Percentiles rank a stretch among this genome's conserved stretches.
These are phyloP conservation scores for Helicoverpa assulta DNA, from an alignment of 2,888 invertebrate genomes.

Conservation along the genomic window DNA sequence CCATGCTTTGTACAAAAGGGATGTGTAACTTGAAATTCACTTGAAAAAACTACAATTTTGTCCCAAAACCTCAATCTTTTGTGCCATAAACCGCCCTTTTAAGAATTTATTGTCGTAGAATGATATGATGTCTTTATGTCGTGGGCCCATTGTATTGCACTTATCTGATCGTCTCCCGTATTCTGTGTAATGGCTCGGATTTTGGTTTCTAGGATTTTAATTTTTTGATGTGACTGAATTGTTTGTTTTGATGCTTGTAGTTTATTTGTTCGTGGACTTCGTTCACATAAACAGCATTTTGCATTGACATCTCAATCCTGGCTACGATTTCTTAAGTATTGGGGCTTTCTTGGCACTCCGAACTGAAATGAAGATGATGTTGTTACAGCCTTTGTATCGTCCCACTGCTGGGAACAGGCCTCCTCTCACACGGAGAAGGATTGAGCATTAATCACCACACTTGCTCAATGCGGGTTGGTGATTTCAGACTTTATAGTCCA, in stretches of 20 bases:
- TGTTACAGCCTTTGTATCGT: too few relatives aligned
- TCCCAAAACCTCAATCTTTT: conserved; percentile 83
- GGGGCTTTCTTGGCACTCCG: too few relatives aligned
- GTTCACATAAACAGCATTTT: neutral
- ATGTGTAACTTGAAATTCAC: conserved; percentile 74
- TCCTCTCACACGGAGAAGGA: too few relatives aligned
- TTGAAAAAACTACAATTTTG: conserved; percentile 81
- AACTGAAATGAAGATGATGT: too few relatives aligned
- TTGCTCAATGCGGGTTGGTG: too few relatives aligned
- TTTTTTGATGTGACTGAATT: conserved; percentile 38
- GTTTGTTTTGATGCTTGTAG: conserved; percentile 39
- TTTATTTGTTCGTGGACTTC: neutral
- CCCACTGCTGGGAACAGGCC: too few relatives aligned
- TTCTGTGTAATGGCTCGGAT: conserved; percentile 81
- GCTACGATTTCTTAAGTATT: too few relatives aligned
- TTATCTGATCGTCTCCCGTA: conserved; percentile 87
- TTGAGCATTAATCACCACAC: too few relatives aligned
- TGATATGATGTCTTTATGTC: conserved; percentile 90
- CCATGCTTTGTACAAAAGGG: conserved; percentile 82
- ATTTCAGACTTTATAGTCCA: too few relatives aligned
- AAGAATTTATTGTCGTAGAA: conserved; percentile 87
- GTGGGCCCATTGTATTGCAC: conserved; percentile 83
- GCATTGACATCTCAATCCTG: neutral
- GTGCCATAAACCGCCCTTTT: conserved; percentile 87
- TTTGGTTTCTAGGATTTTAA: conserved; percentile 71